Conservation (phyloP, 1,140 invertebrate species). For the Drosophila athabasca region DNA sequence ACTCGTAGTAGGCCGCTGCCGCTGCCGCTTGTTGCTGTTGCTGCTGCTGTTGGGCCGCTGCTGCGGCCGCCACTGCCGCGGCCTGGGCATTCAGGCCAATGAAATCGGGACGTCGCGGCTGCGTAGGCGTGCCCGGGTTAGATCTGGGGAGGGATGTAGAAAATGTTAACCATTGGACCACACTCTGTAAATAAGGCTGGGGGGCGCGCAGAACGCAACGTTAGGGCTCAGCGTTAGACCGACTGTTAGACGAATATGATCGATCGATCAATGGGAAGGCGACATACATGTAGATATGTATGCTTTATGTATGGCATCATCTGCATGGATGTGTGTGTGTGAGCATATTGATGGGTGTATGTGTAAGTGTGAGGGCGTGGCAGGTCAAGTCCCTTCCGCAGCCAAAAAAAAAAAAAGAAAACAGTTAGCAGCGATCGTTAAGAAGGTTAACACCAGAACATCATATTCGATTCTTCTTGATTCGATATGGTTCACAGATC, state of each 20-base stretch:
- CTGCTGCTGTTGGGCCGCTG: constrained; percentile 27
- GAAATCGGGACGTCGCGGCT: constrained; percentile 92
- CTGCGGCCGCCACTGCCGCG: constrained; percentile 79
- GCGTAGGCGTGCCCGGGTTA: constrained; percentile 94
- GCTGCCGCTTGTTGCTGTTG: constrained; percentile 78
- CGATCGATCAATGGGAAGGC: constrained; percentile 14
- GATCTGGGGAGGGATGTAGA: constrained; percentile 86
- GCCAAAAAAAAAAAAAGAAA: no score
- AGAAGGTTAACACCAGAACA: no score
- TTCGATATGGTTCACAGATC: no score
- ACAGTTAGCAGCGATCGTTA: no score
- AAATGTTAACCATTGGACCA: not conserved
- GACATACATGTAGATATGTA: constrained; percentile 2
- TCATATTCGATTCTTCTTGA: no score
- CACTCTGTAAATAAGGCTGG: no score
- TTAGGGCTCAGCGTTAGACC: constrained; percentile 16
- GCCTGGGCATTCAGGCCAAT: constrained; percentile 86
- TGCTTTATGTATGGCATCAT: not conserved
- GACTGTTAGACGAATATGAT: constrained; percentile 21
- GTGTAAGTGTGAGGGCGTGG: not conserved
- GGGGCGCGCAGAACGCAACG: constrained; percentile 6
- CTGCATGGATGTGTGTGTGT: no score
- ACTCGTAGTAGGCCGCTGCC: constrained; percentile 85
- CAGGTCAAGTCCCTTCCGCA: no score
- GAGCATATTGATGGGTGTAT: not conserved